phyloP scores from a whole-genome alignment of 2,888 invertebrate genomes.

The Cyrtodaria siliqua region DNA sequence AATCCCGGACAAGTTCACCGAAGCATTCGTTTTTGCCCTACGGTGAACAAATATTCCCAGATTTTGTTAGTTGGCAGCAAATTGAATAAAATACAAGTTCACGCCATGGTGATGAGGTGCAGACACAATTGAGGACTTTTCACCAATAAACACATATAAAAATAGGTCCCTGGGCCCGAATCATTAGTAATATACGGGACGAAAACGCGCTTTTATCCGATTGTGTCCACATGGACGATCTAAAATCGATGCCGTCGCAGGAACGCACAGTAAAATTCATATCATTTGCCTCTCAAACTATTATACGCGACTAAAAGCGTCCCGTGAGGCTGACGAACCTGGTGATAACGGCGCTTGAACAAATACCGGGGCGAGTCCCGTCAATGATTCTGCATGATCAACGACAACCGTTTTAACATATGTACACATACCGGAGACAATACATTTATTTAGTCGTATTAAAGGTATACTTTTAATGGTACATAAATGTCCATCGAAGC shows the following conservation, averaged over 20 bases:
- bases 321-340: slow-evolving; percentile 29
- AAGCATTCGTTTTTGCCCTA: too few relatives aligned
- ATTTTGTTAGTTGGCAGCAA: slow-evolving; percentile 62
- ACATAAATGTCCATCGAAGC: too few relatives aligned
- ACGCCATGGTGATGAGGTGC: slow-evolving; percentile 57
- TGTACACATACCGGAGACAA: background rate
- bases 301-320: slow-evolving; percentile 35
- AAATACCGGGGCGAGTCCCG: slow-evolving; percentile 18
- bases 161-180: slow-evolving; percentile 61
- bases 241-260: slow-evolving; percentile 58
- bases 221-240: slow-evolving; percentile 49
- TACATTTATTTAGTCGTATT: background rate
- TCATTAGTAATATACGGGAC: slow-evolving; percentile 65
- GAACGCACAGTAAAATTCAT: slow-evolving; percentile 44
- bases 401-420: background rate
- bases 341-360: slow-evolving; percentile 36
- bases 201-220: slow-evolving; percentile 59
- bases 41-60: slow-evolving; percentile 36
- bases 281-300: slow-evolving; percentile 41
- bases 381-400: slow-evolving; percentile 4
- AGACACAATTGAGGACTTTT: slow-evolving; percentile 55
- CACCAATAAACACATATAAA: slow-evolving; percentile 46
- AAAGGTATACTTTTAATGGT: slow-evolving; percentile 2
- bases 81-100: slow-evolving; percentile 67
- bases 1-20: too few relatives aligned